Percentiles rank a stretch among this genome's conserved stretches.
Evolutionary conservation across 2,113 vertebrate species (phyloP).

Genomic region (Actenoides lindsayi): DNA sequence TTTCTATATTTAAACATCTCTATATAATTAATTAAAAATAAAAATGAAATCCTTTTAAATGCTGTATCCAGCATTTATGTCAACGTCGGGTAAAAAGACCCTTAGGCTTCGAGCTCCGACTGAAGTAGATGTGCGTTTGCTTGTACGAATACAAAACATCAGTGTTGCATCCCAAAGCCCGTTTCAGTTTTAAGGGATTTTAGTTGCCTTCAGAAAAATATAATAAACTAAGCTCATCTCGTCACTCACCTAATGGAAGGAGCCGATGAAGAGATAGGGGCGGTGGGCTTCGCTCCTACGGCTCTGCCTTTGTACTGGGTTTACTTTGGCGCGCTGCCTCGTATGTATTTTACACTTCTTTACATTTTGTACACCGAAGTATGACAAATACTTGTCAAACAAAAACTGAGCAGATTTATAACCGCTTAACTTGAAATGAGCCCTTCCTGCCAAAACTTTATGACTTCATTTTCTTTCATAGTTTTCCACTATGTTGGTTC

Average conservation of each 20-base stretch:
- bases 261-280: constrained; percentile 54
- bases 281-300: constrained; percentile 11
- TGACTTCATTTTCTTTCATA: constrained; percentile 81
- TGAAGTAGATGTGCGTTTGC: constrained; percentile 57
- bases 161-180: constrained; percentile 60
- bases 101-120: not conserved
- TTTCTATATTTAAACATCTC: too few species aligned
- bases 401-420: constrained; percentile 80
- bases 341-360: constrained; percentile 79
- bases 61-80: not conserved
- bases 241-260: constrained; percentile 70
- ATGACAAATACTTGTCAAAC: constrained; percentile 84
- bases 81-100: not conserved
- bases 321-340: constrained; percentile 73
- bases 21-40: too few species aligned
- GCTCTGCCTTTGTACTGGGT: constrained; percentile 66
- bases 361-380: constrained; percentile 71
- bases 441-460: constrained; percentile 79
- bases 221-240: constrained; percentile 48
- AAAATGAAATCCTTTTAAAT: not conserved
- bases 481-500: constrained; percentile 76
- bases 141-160: constrained; percentile 58
- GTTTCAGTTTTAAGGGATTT: constrained; percentile 55
- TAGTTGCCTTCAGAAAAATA: constrained; percentile 63
- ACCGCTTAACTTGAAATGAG: constrained; percentile 73